A percentile compares a stretch with the other conserved stretches of the same genome.
Conservation (phyloP, 2,797 vertebrate genomes). For the Protonibea diacanthus region DNA sequence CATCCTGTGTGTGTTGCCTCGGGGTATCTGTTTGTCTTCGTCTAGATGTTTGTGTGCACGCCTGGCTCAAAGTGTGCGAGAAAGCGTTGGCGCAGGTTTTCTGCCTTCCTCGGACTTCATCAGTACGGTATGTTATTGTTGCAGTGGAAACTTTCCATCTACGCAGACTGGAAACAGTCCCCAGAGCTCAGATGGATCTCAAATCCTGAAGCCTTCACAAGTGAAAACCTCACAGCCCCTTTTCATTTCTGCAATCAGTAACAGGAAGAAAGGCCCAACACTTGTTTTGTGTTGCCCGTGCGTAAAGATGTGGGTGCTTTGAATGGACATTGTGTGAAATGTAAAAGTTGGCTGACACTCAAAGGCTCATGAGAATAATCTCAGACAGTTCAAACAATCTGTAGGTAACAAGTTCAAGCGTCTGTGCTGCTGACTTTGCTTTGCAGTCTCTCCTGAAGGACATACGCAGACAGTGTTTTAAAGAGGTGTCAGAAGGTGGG, state of each 20-base stretch:
- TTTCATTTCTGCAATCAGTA: conserved; percentile 47
- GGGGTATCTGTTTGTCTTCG: conserved; percentile 1
- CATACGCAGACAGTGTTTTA: no score
- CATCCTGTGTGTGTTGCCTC: conserved; percentile 1
- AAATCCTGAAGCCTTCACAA: conserved; percentile 41
- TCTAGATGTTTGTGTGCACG: conserved; percentile 13
- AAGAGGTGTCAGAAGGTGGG: not conserved
- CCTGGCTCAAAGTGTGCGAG: conserved; percentile 26
- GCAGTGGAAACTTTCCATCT: conserved; percentile 74
- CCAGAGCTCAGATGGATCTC: conserved; percentile 51
- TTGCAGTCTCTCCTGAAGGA: no score
- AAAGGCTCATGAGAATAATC: conserved; percentile 17
- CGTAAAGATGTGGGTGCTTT: conserved; percentile 5
- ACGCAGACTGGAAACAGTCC: conserved; percentile 54
- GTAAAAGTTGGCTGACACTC: conserved; percentile 23
- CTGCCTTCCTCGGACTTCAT: conserved; percentile 62
- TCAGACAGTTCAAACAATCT: conserved; percentile 5
- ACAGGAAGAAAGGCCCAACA: conserved; percentile 32
- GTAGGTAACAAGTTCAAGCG: not conserved
- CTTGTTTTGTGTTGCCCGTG: not conserved
- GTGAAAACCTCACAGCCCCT: conserved; percentile 20
- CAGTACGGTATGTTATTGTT: conserved; percentile 69
- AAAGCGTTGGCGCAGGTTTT: conserved; percentile 28
- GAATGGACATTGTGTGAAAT: conserved; percentile 37
- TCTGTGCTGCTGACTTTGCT: not conserved